Conservation (phyloP, 2,888 invertebrate species). For the Drosophila lutescens region DNA sequence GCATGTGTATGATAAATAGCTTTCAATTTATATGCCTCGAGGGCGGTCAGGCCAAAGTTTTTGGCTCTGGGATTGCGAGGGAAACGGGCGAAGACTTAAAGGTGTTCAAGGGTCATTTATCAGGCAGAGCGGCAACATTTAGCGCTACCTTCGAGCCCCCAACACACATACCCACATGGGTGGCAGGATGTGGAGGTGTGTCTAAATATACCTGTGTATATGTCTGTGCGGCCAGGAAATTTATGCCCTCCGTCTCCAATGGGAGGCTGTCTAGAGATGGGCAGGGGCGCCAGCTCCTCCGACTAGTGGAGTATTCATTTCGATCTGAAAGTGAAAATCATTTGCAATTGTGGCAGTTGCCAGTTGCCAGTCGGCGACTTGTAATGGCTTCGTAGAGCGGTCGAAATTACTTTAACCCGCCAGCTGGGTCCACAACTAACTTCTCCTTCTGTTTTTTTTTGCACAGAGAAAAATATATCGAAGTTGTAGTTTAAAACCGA, state of each 20-base stretch:
- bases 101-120: constrained; percentile 82
- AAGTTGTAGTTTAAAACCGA: not conserved
- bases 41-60: constrained; percentile 61
- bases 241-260: constrained; percentile 31
- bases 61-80: constrained; percentile 22
- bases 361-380: constrained; percentile 46
- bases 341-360: constrained; percentile 78
- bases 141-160: constrained; percentile 54
- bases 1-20: constrained; percentile 80
- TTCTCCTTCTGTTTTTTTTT: constrained; percentile 2
- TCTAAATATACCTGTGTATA: constrained; percentile 24
- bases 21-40: constrained; percentile 82
- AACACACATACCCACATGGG: constrained; percentile 25
- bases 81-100: constrained; percentile 57
- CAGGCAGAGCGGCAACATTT: constrained; percentile 79
- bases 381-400: constrained; percentile 72
- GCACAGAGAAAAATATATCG: constrained; percentile 4
- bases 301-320: constrained; percentile 75
- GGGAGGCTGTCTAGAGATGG: constrained; percentile 11
- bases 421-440: constrained; percentile 24
- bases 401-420: constrained; percentile 75
- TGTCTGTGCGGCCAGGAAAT: constrained; percentile 53
- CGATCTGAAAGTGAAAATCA: constrained; percentile 80
- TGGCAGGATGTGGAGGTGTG: constrained; percentile 40
- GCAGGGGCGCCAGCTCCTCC: constrained; percentile 7